Evolutionary conservation across 2,888 invertebrate genomes (phyloP).

Genomic region (Idaea aversata): DNA sequence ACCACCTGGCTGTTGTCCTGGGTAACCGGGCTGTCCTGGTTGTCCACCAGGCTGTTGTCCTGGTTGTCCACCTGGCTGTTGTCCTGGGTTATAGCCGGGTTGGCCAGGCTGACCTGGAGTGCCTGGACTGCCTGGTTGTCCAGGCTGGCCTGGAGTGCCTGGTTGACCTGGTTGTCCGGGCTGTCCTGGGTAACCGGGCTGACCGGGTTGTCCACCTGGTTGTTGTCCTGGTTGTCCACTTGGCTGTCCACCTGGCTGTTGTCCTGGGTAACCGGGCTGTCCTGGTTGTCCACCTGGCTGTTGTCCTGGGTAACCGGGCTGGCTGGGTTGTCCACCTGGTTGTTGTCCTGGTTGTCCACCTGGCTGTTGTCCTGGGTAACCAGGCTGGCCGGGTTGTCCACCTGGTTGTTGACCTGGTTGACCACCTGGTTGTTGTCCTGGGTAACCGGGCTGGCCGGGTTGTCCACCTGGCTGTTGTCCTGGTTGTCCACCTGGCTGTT

Average conservation of each 20-base stretch:
- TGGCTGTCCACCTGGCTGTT: slow-evolving; percentile 14
- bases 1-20: too few relatives aligned
- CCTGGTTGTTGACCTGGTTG: slow-evolving; percentile 18
- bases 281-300: slow-evolving; percentile 48
- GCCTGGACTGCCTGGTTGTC: slow-evolving; percentile 4
- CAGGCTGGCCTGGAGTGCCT: slow-evolving; percentile 12
- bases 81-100: slow-evolving; percentile 22
- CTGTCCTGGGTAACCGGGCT: slow-evolving; percentile 35
- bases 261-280: slow-evolving; percentile 14
- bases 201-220: slow-evolving; percentile 16
- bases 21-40: slow-evolving; percentile 33
- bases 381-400: slow-evolving; percentile 24
- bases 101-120: slow-evolving; percentile 9
- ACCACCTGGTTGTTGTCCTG: slow-evolving; percentile 19
- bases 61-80: slow-evolving; percentile 44
- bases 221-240: slow-evolving; percentile 38
- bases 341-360: slow-evolving; percentile 45
- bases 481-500: slow-evolving; percentile 37
- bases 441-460: slow-evolving; percentile 45
- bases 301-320: slow-evolving; percentile 5
- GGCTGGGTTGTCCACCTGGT: slow-evolving; percentile 11
- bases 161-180: slow-evolving; percentile 35
- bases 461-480: slow-evolving; percentile 17
- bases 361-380: slow-evolving; percentile 29
- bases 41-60: slow-evolving; percentile 35